phyloP scores from a whole-genome alignment of 2,797 vertebrate genomes.

The Pangasius sanitwongsei region DNA sequence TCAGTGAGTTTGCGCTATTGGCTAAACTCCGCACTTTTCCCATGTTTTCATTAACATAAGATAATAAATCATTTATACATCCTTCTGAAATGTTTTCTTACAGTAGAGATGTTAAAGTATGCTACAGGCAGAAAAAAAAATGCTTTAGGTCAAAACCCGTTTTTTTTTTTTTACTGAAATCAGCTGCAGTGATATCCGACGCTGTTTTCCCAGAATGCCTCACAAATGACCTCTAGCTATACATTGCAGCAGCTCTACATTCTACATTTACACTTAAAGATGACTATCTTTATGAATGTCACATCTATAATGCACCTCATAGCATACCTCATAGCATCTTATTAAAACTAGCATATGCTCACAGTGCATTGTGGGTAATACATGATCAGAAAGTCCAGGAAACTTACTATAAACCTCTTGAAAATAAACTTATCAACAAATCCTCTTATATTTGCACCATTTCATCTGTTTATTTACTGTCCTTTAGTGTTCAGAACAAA shows the following conservation, averaged over 20 bases:
- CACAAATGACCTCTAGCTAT: not conserved
- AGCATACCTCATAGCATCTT: not conserved
- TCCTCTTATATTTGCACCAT: not conserved
- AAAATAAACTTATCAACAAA: not conserved
- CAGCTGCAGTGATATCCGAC: too few relatives aligned
- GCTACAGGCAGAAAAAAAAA: too few relatives aligned
- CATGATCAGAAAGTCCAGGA: too few relatives aligned
- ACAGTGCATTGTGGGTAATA: slow-evolving; percentile 8
- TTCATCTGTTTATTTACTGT: not conserved
- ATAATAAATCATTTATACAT: too few relatives aligned
- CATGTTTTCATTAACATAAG: too few relatives aligned
- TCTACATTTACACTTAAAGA: not conserved
- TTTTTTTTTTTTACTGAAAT: too few relatives aligned
- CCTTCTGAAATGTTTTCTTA: too few relatives aligned
- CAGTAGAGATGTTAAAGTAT: too few relatives aligned
- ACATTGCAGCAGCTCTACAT: not conserved
- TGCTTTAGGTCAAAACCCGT: too few relatives aligned
- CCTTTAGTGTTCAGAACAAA: not conserved
- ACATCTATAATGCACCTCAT: not conserved
- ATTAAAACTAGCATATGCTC: not conserved
- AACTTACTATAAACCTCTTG: not conserved
- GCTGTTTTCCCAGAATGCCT: too few relatives aligned
- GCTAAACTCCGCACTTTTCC: too few relatives aligned
- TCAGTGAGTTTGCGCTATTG: too few relatives aligned
- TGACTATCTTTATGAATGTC: not conserved